Conservation (phyloP, 1,140 invertebrate genomes). For the Drosophila asahinai region DNA sequence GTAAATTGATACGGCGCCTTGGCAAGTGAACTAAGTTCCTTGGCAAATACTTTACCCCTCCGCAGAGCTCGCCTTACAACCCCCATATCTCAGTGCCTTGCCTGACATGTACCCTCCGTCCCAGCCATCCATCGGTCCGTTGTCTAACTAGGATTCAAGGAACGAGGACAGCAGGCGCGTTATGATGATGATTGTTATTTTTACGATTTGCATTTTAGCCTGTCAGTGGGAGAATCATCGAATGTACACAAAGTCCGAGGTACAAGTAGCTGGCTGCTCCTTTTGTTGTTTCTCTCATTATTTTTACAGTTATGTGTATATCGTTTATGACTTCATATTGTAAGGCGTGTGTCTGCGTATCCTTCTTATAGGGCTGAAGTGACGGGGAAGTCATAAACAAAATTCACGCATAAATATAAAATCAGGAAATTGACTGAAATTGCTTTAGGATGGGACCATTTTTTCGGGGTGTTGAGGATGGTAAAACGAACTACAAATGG, state of each 20-base stretch:
- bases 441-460: slow-evolving; percentile 6
- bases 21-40: slow-evolving; percentile 50
- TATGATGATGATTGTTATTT: slow-evolving; percentile 73
- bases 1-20: slow-evolving; percentile 74
- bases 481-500: neutral
- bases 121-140: neutral
- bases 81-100: neutral
- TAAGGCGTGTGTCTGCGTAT: slow-evolving; percentile 7
- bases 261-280: slow-evolving; percentile 32
- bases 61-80: neutral
- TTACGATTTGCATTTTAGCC: slow-evolving; percentile 66
- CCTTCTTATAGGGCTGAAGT: slow-evolving; percentile 4
- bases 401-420: slow-evolving; percentile 41
- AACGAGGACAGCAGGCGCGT: slow-evolving; percentile 20
- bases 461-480: neutral
- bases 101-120: slow-evolving; percentile 26
- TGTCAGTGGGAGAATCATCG: slow-evolving; percentile 51
- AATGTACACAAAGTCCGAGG: slow-evolving; percentile 39
- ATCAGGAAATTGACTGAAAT: slow-evolving; percentile 47
- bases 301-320: slow-evolving; percentile 59
- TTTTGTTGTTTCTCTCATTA: slow-evolving; percentile 34
- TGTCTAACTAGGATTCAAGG: slow-evolving; percentile 38
- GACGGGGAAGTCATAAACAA: slow-evolving; percentile 36
- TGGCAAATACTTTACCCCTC: slow-evolving; percentile 44
- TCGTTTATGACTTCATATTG: slow-evolving; percentile 50